A percentile compares a stretch with the other conserved stretches of the same genome.
Conservation (phyloP, 2,797 vertebrate genomes). For the Bradypodion pumilum region DNA sequence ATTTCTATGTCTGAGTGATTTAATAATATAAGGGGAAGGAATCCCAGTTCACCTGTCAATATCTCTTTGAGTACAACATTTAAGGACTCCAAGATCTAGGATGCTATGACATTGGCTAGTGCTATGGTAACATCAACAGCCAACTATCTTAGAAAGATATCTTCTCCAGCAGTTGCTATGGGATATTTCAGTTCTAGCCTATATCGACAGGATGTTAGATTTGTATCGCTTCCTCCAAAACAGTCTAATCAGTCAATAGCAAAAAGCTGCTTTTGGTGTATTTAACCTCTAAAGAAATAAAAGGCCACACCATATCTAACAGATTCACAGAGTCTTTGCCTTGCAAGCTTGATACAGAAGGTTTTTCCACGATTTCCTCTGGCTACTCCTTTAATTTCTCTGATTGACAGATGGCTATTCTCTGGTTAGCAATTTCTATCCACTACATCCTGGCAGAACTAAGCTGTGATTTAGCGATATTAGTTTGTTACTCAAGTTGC, state of each 20-base stretch:
- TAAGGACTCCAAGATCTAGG: background rate
- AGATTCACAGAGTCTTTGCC: background rate
- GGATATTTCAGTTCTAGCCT: background rate
- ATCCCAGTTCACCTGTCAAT: background rate
- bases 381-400: background rate
- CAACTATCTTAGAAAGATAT: constrained; percentile 2
- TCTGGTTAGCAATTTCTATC: constrained; percentile 18
- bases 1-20: background rate
- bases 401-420: constrained; percentile 28
- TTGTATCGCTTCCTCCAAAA: constrained; percentile 17
- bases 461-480: constrained; percentile 18
- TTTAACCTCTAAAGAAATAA: constrained; percentile 10
- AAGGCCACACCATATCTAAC: background rate
- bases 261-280: constrained; percentile 2
- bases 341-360: background rate
- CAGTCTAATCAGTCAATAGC: constrained; percentile 15
- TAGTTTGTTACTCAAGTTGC: constrained; percentile 19
- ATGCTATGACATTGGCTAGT: background rate
- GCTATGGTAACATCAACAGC: constrained; percentile 21
- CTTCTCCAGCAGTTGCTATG: constrained; percentile 4
- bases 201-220: background rate
- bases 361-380: constrained; percentile 8
- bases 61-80: background rate
- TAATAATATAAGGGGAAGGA: background rate
- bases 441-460: constrained; percentile 15